phyloP scores from a whole-genome alignment of 2,888 invertebrate genomes.

The Thereva unica region DNA sequence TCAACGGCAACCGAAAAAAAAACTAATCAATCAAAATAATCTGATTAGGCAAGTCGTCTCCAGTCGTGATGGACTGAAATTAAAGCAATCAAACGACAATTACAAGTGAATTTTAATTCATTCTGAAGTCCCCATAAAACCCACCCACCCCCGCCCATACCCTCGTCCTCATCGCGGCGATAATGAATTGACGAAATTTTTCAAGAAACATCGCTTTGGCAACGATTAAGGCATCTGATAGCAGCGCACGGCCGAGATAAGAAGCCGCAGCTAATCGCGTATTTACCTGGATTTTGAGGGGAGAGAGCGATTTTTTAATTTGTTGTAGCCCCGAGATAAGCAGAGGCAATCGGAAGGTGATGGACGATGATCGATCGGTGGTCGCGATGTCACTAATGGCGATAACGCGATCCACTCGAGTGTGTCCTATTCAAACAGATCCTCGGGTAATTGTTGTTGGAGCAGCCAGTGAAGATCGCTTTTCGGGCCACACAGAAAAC shows the following conservation, averaged over 20 bases:
- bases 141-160: neutral
- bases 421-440: too few species aligned
- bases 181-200: slow-evolving; percentile 11
- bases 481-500: too few species aligned
- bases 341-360: slow-evolving; percentile 1
- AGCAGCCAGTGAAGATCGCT: too few species aligned
- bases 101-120: slow-evolving; percentile 33
- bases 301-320: slow-evolving; percentile 5
- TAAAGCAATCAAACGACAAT: slow-evolving; percentile 41
- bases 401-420: too few species aligned
- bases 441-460: too few species aligned
- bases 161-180: neutral
- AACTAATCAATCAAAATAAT: slow-evolving; percentile 2
- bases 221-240: neutral
- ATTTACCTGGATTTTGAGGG: neutral
- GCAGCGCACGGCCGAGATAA: neutral
- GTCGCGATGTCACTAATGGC: neutral
- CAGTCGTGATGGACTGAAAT: slow-evolving; percentile 31
- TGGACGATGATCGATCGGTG: slow-evolving; percentile 13
- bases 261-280: neutral
- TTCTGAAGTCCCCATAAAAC: neutral
- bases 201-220: neutral
- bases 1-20: neutral
- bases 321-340: slow-evolving; percentile 4
- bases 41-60: neutral